phyloP scores from a whole-genome alignment of 2,888 invertebrate species.

The Ophonus ardosiacus region DNA sequence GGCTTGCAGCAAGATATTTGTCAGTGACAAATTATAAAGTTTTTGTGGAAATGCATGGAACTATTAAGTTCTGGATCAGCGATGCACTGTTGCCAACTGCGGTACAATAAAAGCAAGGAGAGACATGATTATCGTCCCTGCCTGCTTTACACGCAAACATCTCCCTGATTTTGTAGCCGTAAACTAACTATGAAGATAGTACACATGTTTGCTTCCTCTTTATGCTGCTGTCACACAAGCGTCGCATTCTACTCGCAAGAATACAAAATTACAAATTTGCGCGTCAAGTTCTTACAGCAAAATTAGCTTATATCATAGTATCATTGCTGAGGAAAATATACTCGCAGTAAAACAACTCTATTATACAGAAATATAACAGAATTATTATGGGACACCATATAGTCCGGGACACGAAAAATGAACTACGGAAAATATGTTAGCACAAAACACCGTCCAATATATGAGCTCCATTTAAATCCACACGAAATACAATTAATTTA shows the following conservation, averaged over 20 bases:
- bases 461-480: too few relatives aligned
- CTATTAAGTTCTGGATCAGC: slow-evolving; percentile 32
- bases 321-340: too few relatives aligned
- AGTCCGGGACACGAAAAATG: too few relatives aligned
- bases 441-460: too few relatives aligned
- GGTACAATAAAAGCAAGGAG: slow-evolving; percentile 31
- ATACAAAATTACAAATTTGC: neutral
- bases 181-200: slow-evolving; percentile 8
- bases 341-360: too few relatives aligned
- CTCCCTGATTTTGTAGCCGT: slow-evolving; percentile 12
- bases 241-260: neutral
- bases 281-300: neutral
- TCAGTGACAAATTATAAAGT: slow-evolving; percentile 47
- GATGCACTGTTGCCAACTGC: slow-evolving; percentile 47
- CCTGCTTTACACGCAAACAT: slow-evolving; percentile 16
- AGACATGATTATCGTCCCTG: slow-evolving; percentile 31
- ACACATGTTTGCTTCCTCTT: neutral
- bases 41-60: slow-evolving; percentile 35
- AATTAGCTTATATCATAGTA: too few relatives aligned
- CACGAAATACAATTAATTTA: too few relatives aligned
- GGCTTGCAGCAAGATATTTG: slow-evolving; percentile 21
- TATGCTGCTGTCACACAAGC: neutral
- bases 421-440: too few relatives aligned
- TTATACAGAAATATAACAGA: too few relatives aligned
- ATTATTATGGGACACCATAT: too few relatives aligned